Percentiles rank a stretch among this genome's conserved stretches.
These are phyloP conservation scores for Labeo catla DNA, from an alignment of 2,113 vertebrate genomes.

Conservation along the genomic window DNA sequence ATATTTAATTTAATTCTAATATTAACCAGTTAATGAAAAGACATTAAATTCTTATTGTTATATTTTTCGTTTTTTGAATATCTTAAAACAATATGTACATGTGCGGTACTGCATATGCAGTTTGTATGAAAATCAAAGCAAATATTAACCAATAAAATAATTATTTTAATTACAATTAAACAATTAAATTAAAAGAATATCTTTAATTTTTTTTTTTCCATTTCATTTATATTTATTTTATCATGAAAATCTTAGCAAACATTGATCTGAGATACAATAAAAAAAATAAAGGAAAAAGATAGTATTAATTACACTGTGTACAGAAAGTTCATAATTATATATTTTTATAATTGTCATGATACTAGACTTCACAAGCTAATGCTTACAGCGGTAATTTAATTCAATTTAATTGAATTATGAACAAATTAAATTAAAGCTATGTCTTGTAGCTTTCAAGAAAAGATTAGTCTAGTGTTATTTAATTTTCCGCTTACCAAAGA, in stretches of 20 bases:
- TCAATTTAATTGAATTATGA: background rate
- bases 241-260: background rate
- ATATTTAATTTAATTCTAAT: background rate
- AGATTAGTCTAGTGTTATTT: background rate
- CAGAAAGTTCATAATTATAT: background rate
- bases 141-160: background rate
- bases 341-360: background rate
- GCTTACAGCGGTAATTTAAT: background rate
- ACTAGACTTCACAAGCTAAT: background rate
- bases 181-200: background rate
- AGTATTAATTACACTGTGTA: background rate
- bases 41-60: background rate
- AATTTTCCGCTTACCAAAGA: background rate
- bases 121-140: background rate
- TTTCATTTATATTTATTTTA: background rate
- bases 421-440: background rate
- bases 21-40: background rate
- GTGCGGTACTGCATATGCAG: background rate
- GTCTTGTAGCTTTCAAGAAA: background rate
- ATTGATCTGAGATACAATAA: background rate
- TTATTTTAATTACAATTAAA: background rate
- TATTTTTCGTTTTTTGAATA: background rate
- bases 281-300: background rate
- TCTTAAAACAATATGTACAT: background rate
- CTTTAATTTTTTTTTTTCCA: background rate